These are phyloP conservation scores for Tetranychus urticae DNA, from an alignment of 1,140 invertebrate genomes.

Conservation along the genomic window DNA sequence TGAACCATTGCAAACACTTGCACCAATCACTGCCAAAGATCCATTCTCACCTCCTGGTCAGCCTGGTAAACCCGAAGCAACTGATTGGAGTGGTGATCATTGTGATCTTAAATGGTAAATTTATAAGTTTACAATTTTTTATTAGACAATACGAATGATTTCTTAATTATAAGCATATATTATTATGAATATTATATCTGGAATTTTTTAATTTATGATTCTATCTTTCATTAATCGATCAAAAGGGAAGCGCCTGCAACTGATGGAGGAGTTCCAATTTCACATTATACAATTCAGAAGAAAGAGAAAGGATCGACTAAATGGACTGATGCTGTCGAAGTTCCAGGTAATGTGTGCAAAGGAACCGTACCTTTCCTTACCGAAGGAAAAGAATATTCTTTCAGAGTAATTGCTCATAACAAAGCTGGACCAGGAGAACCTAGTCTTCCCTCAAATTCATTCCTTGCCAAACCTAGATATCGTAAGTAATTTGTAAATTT, in stretches of 20 bases:
- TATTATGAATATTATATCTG: too few relatives aligned
- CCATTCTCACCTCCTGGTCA: constrained; percentile 68
- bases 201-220: too few relatives aligned
- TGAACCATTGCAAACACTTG: constrained; percentile 57
- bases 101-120: constrained; percentile 47
- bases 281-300: constrained; percentile 74
- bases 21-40: constrained; percentile 64
- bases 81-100: constrained; percentile 22
- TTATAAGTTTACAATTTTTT: constrained; percentile 42
- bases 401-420: constrained; percentile 88
- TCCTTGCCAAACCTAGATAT: constrained; percentile 81
- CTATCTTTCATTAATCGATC: constrained; percentile 73
- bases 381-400: constrained; percentile 72
- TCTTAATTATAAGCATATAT: constrained; percentile 23
- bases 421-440: constrained; percentile 84
- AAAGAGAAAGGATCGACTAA: constrained; percentile 62
- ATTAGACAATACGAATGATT: too few relatives aligned
- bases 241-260: constrained; percentile 49
- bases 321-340: constrained; percentile 75
- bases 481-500: constrained; percentile 40
- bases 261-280: constrained; percentile 65
- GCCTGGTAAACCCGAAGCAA: constrained; percentile 62
- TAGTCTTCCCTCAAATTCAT: constrained; percentile 76
- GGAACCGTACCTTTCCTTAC: constrained; percentile 65
- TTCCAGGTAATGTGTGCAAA: constrained; percentile 48